Base-by-base conservation (phyloP, 2,113 vertebrate species). In the Addax nasomaculatus region DNA sequence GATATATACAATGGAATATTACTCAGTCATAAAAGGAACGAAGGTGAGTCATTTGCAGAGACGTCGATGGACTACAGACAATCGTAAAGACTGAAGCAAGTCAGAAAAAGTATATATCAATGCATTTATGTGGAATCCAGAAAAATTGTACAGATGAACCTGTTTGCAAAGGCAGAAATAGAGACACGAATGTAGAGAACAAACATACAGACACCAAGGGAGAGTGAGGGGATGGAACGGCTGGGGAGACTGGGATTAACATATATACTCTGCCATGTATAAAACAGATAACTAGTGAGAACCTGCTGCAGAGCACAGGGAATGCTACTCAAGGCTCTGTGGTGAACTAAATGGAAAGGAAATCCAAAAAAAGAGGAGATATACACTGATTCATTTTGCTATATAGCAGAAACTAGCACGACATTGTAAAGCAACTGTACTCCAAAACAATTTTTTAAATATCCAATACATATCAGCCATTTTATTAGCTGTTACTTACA, bases 211-310 rank as follows among this genome's bases (percentile, higher is more conserved):
- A 70, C n/a, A 36, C 9, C 67, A 36, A 70, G 4, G 67, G n/a
- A n/a, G 9, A 70, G 19, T 12, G n/a, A 70, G n/a, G 64, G n/a
- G 67, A 36, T 10, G n/a, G 67, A 23, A 12, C 12, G 67, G 19
- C 21, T 12, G n/a, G 67, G 64, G 67, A 70, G 67, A 70, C 67
- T 6, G 36, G 11, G 36, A 39, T 73, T 25, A 73, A 73, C 70
- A 73, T 14, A 7, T 2, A 43, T 43, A 7, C 11, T 13, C 21
- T 5, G 21, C 5, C 6, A 0, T 39, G 2, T 13, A 3, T 25
- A 25, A 73, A 43, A 25, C 36, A 73, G 21, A 39, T 73, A 7
- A 43, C 36, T 14, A 25, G 21, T 13, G 36, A 73, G 70, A 6
- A 43, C 36, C 21, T 43, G 21, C 36, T 25, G 5, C 0, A 14